A percentile compares a stretch with the other conserved stretches of the same genome.
Evolutionary conservation across 2,113 vertebrate species (phyloP).

Genomic region (Thamnophis sirtalis): DNA sequence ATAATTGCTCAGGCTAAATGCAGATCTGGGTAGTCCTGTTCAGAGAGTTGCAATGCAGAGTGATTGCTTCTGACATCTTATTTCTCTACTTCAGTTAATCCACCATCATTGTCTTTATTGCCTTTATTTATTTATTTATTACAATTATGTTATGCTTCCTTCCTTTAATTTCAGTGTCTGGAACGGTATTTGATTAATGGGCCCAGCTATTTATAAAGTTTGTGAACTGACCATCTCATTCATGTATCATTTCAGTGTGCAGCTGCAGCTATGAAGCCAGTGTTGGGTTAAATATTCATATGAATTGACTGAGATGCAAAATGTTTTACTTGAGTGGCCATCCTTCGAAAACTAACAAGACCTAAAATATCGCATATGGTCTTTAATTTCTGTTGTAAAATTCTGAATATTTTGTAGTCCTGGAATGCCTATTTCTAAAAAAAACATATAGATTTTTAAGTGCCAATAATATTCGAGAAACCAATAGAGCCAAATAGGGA

Average conservation of each 20-base stretch:
- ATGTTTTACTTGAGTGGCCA: not conserved
- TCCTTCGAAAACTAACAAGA: no score
- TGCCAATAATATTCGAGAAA: not conserved
- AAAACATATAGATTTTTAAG: not conserved
- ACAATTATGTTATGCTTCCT: not conserved
- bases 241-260: not conserved
- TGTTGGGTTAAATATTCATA: not conserved
- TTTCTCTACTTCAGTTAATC: not conserved
- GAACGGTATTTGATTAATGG: not conserved
- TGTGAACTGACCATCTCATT: not conserved
- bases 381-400: not conserved
- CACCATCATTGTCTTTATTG: not conserved
- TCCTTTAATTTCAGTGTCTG: not conserved
- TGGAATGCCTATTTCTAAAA: not conserved
- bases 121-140: not conserved
- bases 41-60: not conserved
- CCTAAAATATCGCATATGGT: not conserved
- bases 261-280: not conserved
- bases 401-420: not conserved
- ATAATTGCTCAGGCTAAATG: not conserved
- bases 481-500: not conserved
- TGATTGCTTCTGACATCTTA: not conserved
- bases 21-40: not conserved
- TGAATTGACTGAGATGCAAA: not conserved
- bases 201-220: not conserved